Evolutionary conservation across 2,888 invertebrate genomes (phyloP).

Genomic region (Phyto melanocephala): DNA sequence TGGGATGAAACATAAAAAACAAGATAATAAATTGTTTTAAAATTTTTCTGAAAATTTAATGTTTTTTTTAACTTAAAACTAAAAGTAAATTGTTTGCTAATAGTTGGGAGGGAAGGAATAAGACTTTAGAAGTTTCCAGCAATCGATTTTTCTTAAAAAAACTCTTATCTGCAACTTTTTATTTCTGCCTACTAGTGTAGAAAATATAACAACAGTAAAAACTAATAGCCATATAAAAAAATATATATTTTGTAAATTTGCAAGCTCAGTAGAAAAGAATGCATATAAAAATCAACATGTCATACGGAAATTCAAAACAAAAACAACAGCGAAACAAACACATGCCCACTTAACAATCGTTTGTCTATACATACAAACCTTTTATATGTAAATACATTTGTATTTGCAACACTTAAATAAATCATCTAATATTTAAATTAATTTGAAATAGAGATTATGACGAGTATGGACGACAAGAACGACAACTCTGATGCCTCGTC

Average conservation of each 20-base stretch:
- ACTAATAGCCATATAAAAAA: slow-evolving; percentile 5
- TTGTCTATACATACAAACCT: not conserved
- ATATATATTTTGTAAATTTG: slow-evolving; percentile 56
- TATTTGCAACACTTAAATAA: not conserved
- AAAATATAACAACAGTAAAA: too few relatives aligned
- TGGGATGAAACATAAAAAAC: too few relatives aligned
- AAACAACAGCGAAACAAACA: slow-evolving; percentile 4
- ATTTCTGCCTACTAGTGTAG: too few relatives aligned
- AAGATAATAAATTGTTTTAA: too few relatives aligned
- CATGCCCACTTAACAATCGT: too few relatives aligned
- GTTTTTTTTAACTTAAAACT: too few relatives aligned
- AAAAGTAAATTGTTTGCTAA: too few relatives aligned
- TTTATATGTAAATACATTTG: not conserved
- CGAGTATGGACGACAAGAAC: slow-evolving; percentile 5
- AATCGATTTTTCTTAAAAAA: too few relatives aligned
- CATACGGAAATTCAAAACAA: slow-evolving; percentile 23
- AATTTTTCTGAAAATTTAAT: too few relatives aligned
- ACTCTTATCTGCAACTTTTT: too few relatives aligned
- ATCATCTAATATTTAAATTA: slow-evolving; percentile 38
- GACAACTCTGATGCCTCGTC: slow-evolving; percentile 27
- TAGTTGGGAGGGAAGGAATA: too few relatives aligned
- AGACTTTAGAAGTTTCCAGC: too few relatives aligned
- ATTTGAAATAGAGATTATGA: slow-evolving; percentile 43
- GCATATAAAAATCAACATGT: slow-evolving; percentile 2
- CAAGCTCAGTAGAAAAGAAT: not conserved